These are phyloP conservation scores for Phyllostomus hastatus DNA, from an alignment of 2,113 vertebrate species.

Conservation along the genomic window DNA sequence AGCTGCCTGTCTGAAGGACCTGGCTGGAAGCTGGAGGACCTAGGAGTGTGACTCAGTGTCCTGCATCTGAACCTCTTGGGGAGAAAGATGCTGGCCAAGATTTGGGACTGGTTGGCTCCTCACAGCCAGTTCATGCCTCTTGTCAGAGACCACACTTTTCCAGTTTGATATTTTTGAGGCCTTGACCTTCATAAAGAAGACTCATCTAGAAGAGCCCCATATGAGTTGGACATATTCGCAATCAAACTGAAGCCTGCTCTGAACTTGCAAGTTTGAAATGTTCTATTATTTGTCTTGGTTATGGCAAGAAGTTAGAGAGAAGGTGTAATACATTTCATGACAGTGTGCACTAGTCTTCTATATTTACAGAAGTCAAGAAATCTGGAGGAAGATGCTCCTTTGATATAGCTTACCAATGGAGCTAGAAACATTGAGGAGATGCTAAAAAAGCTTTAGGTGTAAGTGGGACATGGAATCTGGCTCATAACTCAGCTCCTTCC, in stretches of 20 bases:
- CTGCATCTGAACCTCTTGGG: not conserved
- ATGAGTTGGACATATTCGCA: not conserved
- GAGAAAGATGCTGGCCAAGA: not conserved
- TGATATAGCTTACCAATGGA: not conserved
- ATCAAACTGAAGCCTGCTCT: not conserved
- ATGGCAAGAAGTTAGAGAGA: not conserved
- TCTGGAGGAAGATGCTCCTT: not conserved
- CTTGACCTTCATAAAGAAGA: not conserved
- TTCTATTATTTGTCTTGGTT: not conserved
- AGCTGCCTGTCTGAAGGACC: not conserved
- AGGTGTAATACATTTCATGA: not conserved
- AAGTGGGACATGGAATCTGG: not conserved
- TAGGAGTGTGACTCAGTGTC: not conserved
- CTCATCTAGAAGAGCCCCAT: not conserved
- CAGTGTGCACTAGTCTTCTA: not conserved
- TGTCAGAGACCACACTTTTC: not conserved
- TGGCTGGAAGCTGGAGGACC: not conserved
- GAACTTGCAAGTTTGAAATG: not conserved
- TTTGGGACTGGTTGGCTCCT: not conserved
- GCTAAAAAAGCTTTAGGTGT: not conserved
- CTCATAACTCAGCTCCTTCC: not conserved
- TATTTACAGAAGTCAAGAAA: not conserved
- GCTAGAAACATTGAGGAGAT: not conserved
- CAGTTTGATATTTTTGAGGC: not conserved
- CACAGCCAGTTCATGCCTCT: not conserved